phyloP scores from a whole-genome alignment of 1,140 invertebrate species.

The Leguminivora glycinivorella region DNA sequence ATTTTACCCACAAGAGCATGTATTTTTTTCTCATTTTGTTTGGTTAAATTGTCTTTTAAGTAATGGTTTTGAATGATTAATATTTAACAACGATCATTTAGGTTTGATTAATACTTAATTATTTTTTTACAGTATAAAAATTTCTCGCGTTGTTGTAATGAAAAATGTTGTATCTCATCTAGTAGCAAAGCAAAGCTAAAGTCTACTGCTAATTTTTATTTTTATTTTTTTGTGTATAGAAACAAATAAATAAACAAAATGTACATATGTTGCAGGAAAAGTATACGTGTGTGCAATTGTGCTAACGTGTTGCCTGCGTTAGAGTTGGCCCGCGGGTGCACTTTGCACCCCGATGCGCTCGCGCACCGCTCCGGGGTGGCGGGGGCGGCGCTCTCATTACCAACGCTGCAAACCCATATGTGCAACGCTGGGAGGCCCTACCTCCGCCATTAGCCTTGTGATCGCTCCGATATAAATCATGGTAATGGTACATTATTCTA shows the following conservation, averaged over 20 bases:
- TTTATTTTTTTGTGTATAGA: neutral
- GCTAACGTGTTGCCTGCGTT: neutral
- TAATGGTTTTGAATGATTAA: too few relatives aligned
- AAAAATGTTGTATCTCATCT: too few relatives aligned
- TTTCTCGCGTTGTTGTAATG: too few relatives aligned
- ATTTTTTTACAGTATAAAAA: too few relatives aligned
- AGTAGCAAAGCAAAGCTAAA: too few relatives aligned
- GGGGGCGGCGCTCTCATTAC: constrained; percentile 43
- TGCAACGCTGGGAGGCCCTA: constrained; percentile 54
- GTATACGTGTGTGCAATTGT: neutral
- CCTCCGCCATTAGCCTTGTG: constrained; percentile 66
- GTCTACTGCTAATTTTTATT: too few relatives aligned
- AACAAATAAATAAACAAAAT: neutral
- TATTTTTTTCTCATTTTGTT: too few relatives aligned
- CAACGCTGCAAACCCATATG: constrained; percentile 53
- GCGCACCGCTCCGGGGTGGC: constrained; percentile 40
- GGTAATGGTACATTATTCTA: constrained; percentile 75
- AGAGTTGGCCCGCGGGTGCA: constrained; percentile 17
- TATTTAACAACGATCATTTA: too few relatives aligned
- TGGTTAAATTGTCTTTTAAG: too few relatives aligned
- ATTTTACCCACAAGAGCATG: too few relatives aligned
- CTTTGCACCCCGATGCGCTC: constrained; percentile 33
- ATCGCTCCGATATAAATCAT: constrained; percentile 73
- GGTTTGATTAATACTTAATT: too few relatives aligned
- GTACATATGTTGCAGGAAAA: neutral